Base-by-base conservation (phyloP, 2,888 invertebrate genomes). In the Leptinotarsa peninsularis region DNA sequence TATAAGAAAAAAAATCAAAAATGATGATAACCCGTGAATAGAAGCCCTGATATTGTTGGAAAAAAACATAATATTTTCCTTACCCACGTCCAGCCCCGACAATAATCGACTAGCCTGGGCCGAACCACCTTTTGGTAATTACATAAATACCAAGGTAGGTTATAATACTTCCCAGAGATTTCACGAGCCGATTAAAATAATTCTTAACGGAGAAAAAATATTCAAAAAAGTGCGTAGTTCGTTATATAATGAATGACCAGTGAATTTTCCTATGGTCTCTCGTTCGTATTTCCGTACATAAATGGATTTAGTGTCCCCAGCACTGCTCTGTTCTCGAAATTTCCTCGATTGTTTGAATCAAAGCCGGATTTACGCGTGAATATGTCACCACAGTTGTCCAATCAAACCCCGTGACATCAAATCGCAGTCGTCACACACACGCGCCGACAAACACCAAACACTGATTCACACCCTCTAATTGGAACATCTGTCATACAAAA, bases 401-500 rank as follows among this genome's bases (percentile, higher is more conserved):
- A 63, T 63, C 63, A 70, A 70, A 70, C 15, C 49, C 58, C 70
- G 70, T 70, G 58, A 70, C 70, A 70, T 70, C 5, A 23, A 60
- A 70, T 58, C 60, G 70, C 49, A 70, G 70, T 58, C 49, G 73
- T 73, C 67, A 71, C 71, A 71, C 67, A 56, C 71, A 66, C 71
- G 54, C 66, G n/a, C 52, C 56, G 69, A 70, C 70, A 67, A 70
- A 49, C 68, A 58, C 69, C 73, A 76, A 76, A 73, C 67, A 74
- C 71, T 71, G 67, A 75, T 75, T 75, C 68, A 54, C 71, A 76
- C 76, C 76, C 73, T 27, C 67, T 76, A 76, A 73, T 68, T 73
- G 76, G 63, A 76, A 70, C 76, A 76, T 76, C 76, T 76, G 76
- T 71, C 76, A 76, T 60, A 68, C 49, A 73, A 66, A 70, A 71